These are phyloP conservation scores for Drosophila tristis DNA, from an alignment of 1,140 invertebrate species.

Conservation along the genomic window DNA sequence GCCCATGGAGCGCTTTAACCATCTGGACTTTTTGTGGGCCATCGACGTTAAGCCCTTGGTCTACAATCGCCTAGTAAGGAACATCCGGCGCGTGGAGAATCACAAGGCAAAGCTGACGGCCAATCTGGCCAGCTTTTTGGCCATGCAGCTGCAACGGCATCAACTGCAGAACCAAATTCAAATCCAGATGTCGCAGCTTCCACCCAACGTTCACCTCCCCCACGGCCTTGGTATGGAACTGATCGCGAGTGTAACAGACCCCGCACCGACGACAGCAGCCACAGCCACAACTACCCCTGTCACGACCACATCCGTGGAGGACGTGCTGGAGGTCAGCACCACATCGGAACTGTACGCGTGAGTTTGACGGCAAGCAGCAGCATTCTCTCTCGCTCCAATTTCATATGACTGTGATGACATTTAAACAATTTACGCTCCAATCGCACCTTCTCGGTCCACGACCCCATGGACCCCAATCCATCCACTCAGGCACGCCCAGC, in stretches of 20 bases:
- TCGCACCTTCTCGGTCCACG: conserved; percentile 53
- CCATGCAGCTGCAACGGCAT: conserved; percentile 64
- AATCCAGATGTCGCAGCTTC: conserved; percentile 57
- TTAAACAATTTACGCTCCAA: conserved; percentile 74
- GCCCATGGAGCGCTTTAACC: conserved; percentile 85
- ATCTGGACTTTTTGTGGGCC: conserved; percentile 88
- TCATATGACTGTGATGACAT: conserved; percentile 82
- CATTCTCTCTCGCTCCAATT: conserved; percentile 53
- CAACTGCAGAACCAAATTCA: conserved; percentile 67
- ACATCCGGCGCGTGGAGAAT: conserved; percentile 85
- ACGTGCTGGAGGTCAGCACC: conserved; percentile 27
- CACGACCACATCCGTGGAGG: conserved; percentile 8
- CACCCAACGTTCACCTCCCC: conserved; percentile 62
- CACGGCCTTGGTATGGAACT: conserved; percentile 49
- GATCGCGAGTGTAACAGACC: conserved; percentile 9
- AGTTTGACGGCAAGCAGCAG: conserved; percentile 33
- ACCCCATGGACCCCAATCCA: conserved; percentile 18
- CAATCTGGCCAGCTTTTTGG: conserved; percentile 68
- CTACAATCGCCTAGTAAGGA: conserved; percentile 86
- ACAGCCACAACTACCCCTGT: conserved; percentile 15
- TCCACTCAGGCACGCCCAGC: conserved; percentile 65
- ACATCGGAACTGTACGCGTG: conserved; percentile 42
- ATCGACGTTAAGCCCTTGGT: conserved; percentile 87
- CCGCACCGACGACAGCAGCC: conserved; percentile 9
- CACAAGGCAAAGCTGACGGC: conserved; percentile 74